phyloP scores from a whole-genome alignment of 2,113 vertebrate genomes.

The Hemiscyllium ocellatum region DNA sequence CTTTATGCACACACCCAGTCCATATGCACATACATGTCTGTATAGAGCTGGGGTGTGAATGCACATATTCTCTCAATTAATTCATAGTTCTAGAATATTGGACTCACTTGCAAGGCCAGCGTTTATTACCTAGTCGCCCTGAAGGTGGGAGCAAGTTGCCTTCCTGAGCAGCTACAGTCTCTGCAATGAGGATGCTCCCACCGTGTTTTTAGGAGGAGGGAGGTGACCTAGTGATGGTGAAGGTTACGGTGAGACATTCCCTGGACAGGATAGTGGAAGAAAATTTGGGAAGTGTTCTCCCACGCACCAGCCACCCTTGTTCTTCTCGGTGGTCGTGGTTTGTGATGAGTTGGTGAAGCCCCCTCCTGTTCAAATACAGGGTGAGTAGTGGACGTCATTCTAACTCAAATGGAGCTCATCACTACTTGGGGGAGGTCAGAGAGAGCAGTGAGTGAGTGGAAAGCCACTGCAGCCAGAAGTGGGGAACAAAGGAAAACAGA shows the following conservation, averaged over 20 bases:
- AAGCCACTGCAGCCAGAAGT: background rate
- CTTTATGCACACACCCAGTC: background rate
- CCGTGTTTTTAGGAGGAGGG: background rate
- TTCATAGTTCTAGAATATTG: background rate
- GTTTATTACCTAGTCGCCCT: background rate
- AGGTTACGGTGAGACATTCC: background rate
- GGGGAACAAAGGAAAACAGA: background rate
- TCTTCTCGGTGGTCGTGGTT: background rate
- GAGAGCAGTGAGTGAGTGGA: background rate
- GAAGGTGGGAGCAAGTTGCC: background rate
- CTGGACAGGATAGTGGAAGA: background rate
- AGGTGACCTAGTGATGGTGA: background rate
- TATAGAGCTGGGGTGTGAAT: too few relatives aligned
- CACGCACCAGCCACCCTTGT: background rate
- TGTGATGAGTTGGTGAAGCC: background rate
- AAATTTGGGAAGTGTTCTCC: background rate
- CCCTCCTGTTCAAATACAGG: background rate
- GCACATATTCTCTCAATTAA: too few relatives aligned
- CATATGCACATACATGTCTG: background rate
- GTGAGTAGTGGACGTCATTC: background rate
- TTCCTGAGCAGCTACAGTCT: background rate
- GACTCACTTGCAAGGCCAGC: background rate
- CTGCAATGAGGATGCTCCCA: background rate
- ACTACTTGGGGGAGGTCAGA: background rate
- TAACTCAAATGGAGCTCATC: background rate